Evolutionary conservation across 1,140 invertebrate species (phyloP).

Genomic region (Bombus pascuorum): DNA sequence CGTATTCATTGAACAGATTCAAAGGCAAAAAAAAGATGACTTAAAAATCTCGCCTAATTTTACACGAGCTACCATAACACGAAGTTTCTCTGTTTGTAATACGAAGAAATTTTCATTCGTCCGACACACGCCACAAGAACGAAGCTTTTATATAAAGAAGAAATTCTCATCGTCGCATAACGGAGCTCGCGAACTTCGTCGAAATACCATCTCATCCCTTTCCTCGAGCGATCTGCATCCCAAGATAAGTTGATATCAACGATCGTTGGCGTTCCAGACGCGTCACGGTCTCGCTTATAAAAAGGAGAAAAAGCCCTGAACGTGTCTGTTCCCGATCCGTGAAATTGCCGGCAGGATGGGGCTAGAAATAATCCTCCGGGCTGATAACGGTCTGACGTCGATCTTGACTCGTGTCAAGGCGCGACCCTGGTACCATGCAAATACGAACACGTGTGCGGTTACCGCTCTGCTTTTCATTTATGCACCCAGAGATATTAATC

Average conservation of each 20-base stretch:
- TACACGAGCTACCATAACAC: too few species aligned
- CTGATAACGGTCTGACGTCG: conserved; percentile 26
- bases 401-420: conserved; percentile 62
- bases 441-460: conserved; percentile 26
- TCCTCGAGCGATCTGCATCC: neutral
- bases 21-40: too few species aligned
- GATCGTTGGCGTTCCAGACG: neutral
- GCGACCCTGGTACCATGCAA: conserved; percentile 62
- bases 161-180: neutral
- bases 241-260: neutral
- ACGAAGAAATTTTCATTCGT: too few species aligned
- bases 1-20: too few species aligned
- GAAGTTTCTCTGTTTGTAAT: too few species aligned
- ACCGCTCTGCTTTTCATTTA: neutral
- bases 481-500: conserved; percentile 23
- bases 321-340: conserved; percentile 30
- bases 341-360: neutral
- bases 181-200: too few species aligned
- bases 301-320: neutral
- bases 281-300: neutral
- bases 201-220: neutral
- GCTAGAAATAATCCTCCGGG: conserved; percentile 50
- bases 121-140: too few species aligned
- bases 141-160: neutral
- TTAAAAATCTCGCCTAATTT: too few species aligned